Evolutionary conservation across 2,113 vertebrate genomes (phyloP).

Genomic region (Misgurnus mizolepis): DNA sequence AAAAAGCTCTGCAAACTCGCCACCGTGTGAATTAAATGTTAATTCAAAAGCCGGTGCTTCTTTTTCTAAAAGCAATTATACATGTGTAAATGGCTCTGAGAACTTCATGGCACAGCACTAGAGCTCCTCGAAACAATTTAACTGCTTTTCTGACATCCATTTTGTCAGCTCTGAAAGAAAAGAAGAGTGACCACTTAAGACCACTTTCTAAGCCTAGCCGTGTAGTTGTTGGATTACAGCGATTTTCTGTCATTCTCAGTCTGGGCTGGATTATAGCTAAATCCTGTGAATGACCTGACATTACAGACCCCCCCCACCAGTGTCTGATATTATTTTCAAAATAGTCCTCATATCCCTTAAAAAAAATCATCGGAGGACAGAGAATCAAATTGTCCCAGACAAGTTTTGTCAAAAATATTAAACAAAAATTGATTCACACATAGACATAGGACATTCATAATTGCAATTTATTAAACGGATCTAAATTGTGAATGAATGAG

Average conservation of each 20-base stretch:
- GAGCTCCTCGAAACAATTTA: background rate
- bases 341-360: slow-evolving; percentile 24
- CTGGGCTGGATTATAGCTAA: slow-evolving; percentile 55
- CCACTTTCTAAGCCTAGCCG: slow-evolving; percentile 39
- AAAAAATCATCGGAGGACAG: slow-evolving; percentile 6
- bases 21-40: background rate
- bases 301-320: slow-evolving; percentile 34
- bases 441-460: too few relatives aligned
- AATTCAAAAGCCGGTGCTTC: background rate
- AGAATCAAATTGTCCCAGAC: slow-evolving; percentile 1
- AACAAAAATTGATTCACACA: too few relatives aligned
- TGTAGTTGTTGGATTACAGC: slow-evolving; percentile 57
- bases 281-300: slow-evolving; percentile 55
- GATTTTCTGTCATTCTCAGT: slow-evolving; percentile 59
- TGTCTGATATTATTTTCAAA: slow-evolving; percentile 44
- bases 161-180: slow-evolving; percentile 24
- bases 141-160: background rate
- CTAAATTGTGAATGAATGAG: too few relatives aligned
- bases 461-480: too few relatives aligned
- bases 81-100: background rate
- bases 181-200: slow-evolving; percentile 28
- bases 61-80: background rate
- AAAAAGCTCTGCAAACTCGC: background rate
- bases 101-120: background rate
- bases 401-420: background rate